Percentiles rank a stretch among this genome's conserved stretches.
phyloP scores from a whole-genome alignment of 92 coral and sea anemone genomes.

The Desmophyllum pertusum region DNA sequence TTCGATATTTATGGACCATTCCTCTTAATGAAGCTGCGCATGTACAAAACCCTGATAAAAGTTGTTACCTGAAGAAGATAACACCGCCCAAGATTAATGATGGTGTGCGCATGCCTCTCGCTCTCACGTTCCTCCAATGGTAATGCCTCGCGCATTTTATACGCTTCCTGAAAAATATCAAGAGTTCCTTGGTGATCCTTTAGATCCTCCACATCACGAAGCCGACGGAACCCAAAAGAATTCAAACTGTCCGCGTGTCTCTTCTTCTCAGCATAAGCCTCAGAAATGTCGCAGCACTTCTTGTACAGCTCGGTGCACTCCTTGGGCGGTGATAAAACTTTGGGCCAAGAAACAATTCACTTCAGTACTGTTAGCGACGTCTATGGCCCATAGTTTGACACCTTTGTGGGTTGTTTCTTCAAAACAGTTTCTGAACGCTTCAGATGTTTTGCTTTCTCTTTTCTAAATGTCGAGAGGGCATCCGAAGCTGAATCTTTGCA shows the following conservation, averaged over 20 bases:
- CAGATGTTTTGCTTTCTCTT: slow-evolving; percentile 14
- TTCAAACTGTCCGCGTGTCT: slow-evolving; percentile 26
- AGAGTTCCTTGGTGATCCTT: background rate
- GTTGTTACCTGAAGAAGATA: slow-evolving; percentile 19
- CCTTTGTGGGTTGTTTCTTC: background rate
- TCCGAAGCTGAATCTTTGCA: background rate
- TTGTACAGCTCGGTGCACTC: background rate
- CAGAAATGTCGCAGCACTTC: background rate
- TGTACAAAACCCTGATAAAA: too few relatives aligned
- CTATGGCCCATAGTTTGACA: background rate
- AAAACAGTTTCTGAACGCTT: slow-evolving; percentile 4
- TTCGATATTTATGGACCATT: too few relatives aligned
- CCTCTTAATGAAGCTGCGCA: too few relatives aligned
- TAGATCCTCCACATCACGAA: background rate
- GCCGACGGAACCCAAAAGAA: slow-evolving; percentile 9
- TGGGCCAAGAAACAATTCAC: background rate
- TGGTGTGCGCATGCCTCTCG: slow-evolving; percentile 25
- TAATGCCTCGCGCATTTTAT: background rate
- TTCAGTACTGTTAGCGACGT: slow-evolving; percentile 17
- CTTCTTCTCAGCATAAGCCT: background rate
- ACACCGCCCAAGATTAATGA: slow-evolving; percentile 11
- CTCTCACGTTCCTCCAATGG: slow-evolving; percentile 3
- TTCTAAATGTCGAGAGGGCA: background rate
- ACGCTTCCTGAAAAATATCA: background rate
- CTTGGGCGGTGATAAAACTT: slow-evolving; percentile 8